Conservation (phyloP, 2,113 vertebrate genomes). For the Bucco capensis region DNA sequence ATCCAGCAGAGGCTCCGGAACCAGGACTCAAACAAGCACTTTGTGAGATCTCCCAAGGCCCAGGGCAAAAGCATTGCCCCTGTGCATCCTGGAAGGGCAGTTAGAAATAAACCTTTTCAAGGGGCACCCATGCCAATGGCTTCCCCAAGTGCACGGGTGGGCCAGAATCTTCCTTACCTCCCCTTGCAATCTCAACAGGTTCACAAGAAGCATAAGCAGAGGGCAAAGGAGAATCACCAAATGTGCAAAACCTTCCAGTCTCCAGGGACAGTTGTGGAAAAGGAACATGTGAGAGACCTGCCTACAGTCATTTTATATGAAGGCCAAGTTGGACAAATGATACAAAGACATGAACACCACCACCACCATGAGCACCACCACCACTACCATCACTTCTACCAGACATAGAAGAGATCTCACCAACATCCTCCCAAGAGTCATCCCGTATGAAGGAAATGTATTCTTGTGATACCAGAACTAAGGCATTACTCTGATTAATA, state of each 20-base stretch:
- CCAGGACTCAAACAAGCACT: slow-evolving; percentile 86
- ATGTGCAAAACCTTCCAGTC: slow-evolving; percentile 80
- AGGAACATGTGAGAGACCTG: slow-evolving; percentile 87
- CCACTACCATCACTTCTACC: slow-evolving; percentile 98
- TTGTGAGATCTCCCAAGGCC: slow-evolving; percentile 88
- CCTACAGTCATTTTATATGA: slow-evolving; percentile 87
- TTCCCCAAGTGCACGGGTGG: slow-evolving; percentile 73
- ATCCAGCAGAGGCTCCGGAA: slow-evolving; percentile 75
- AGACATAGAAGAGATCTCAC: slow-evolving; percentile 79
- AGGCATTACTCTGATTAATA: slow-evolving; percentile 70
- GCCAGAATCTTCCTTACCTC: slow-evolving; percentile 77
- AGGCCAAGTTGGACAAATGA: slow-evolving; percentile 86
- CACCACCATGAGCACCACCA: slow-evolving; percentile 98
- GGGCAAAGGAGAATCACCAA: slow-evolving; percentile 84
- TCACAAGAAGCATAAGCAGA: slow-evolving; percentile 92
- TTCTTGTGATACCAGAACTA: slow-evolving; percentile 39
- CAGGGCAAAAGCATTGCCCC: slow-evolving; percentile 77
- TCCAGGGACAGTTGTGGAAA: slow-evolving; percentile 80
- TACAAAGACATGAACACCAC: slow-evolving; percentile 97
- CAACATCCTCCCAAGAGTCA: not conserved
- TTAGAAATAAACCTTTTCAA: slow-evolving; percentile 79
- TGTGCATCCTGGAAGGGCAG: slow-evolving; percentile 78
- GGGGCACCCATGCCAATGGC: slow-evolving; percentile 51
- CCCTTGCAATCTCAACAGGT: slow-evolving; percentile 82
- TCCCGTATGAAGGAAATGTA: slow-evolving; percentile 58